Evolutionary conservation across 2,888 invertebrate species (phyloP).

Genomic region (Perizoma flavofasciatum): DNA sequence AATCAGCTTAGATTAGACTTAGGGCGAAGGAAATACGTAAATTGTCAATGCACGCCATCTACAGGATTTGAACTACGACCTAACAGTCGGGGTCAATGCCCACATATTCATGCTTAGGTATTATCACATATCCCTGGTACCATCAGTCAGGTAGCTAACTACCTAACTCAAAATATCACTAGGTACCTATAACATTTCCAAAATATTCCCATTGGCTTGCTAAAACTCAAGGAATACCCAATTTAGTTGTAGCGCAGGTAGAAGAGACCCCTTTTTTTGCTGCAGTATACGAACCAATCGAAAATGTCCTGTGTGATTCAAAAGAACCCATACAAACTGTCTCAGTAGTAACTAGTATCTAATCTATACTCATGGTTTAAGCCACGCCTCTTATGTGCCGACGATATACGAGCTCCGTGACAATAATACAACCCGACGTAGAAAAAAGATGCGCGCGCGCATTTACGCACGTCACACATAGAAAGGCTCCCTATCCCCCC

Average conservation of each 20-base stretch:
- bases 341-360: not conserved
- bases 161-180: constrained; percentile 7
- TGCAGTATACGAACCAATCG: not conserved
- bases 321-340: not conserved
- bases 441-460: constrained; percentile 11
- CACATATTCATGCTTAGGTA: constrained; percentile 7
- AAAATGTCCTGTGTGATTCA: not conserved
- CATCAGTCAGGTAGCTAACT: constrained; percentile 2
- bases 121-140: no score
- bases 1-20: no score
- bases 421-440: constrained; percentile 17
- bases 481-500: not conserved
- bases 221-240: not conserved
- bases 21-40: no score
- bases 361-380: not conserved
- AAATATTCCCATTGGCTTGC: constrained; percentile 18
- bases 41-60: constrained; percentile 10
- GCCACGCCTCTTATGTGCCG: constrained; percentile 16
- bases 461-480: not conserved
- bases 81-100: not conserved
- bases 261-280: constrained; percentile 10
- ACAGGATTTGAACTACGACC: not conserved
- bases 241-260: constrained; percentile 7
- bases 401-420: constrained; percentile 15
- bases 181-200: not conserved